Evolutionary conservation across 1,140 invertebrate genomes (phyloP).

Genomic region (Sinonovacula constricta): DNA sequence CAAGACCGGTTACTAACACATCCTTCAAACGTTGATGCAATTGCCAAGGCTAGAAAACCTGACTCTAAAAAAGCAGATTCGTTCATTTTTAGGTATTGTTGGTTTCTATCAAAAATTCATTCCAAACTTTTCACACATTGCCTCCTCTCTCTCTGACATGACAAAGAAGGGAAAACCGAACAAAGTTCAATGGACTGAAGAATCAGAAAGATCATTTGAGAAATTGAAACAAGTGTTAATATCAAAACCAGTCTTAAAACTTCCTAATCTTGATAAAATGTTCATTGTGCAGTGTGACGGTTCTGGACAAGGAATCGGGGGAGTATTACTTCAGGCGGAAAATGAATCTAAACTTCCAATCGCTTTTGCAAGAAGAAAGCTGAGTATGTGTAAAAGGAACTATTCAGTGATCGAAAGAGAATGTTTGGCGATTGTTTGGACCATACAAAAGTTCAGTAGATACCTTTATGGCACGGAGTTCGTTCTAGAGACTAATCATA

Average conservation of each 20-base stretch:
- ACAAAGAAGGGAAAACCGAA: slow-evolving; percentile 3
- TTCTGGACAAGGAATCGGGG: slow-evolving; percentile 58
- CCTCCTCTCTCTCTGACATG: slow-evolving; percentile 17
- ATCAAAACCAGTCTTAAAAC: slow-evolving; percentile 41
- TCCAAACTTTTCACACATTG: slow-evolving; percentile 26
- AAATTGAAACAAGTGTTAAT: slow-evolving; percentile 27
- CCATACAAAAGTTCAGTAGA: slow-evolving; percentile 72
- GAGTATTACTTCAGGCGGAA: slow-evolving; percentile 62
- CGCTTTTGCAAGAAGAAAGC: too few species aligned
- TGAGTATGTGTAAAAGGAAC: neutral
- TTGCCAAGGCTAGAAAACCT: slow-evolving; percentile 24
- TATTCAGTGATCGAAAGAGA: slow-evolving; percentile 43
- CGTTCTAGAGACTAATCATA: neutral
- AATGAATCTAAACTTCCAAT: slow-evolving; percentile 50
- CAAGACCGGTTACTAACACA: slow-evolving; percentile 19
- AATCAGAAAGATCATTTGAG: slow-evolving; percentile 48
- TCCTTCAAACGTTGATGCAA: slow-evolving; percentile 14
- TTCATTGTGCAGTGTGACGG: slow-evolving; percentile 63
- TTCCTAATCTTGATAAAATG: neutral
- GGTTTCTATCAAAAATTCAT: slow-evolving; percentile 25
- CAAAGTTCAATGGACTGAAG: slow-evolving; percentile 11
- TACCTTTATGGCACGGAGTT: slow-evolving; percentile 60
- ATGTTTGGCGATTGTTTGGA: slow-evolving; percentile 71
- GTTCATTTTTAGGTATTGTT: neutral
- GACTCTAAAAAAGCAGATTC: neutral